Percentiles rank a stretch among this genome's conserved stretches.
Conservation (phyloP, 2,888 invertebrate species). For the Diaphora mendica region DNA sequence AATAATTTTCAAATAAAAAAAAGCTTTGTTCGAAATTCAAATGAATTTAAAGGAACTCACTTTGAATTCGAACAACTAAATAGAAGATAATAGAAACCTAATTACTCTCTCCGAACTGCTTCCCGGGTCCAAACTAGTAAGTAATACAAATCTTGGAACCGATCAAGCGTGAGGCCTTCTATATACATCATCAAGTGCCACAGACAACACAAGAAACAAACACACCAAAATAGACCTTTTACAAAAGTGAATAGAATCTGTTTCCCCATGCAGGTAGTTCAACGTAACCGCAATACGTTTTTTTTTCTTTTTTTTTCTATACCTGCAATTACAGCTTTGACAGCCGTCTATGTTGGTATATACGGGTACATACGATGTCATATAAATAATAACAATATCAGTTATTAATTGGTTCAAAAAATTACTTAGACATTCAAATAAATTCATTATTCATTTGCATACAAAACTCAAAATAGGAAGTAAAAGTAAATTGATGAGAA, state of each 20-base stretch:
- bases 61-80: constrained; percentile 32
- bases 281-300: constrained; percentile 58
- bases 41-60: constrained; percentile 10
- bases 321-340: constrained; percentile 84
- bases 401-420: background rate
- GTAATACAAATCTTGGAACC: constrained; percentile 78
- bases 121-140: constrained; percentile 73
- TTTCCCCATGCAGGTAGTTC: constrained; percentile 37
- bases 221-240: constrained; percentile 45
- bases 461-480: background rate
- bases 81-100: constrained; percentile 66
- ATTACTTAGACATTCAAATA: background rate
- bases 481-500: background rate
- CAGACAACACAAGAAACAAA: constrained; percentile 46
- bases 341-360: constrained; percentile 68
- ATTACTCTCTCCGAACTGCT: constrained; percentile 70
- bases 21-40: constrained; percentile 2
- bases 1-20: background rate
- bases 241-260: constrained; percentile 46
- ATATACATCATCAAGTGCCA: constrained; percentile 66
- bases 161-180: constrained; percentile 78
- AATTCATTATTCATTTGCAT: background rate
- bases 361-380: constrained; percentile 69
- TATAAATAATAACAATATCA: constrained; percentile 44
- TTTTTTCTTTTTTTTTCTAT: constrained; percentile 74